These are phyloP conservation scores for Echeneis naucrates DNA, from an alignment of 2,797 vertebrate genomes.

Conservation along the genomic window DNA sequence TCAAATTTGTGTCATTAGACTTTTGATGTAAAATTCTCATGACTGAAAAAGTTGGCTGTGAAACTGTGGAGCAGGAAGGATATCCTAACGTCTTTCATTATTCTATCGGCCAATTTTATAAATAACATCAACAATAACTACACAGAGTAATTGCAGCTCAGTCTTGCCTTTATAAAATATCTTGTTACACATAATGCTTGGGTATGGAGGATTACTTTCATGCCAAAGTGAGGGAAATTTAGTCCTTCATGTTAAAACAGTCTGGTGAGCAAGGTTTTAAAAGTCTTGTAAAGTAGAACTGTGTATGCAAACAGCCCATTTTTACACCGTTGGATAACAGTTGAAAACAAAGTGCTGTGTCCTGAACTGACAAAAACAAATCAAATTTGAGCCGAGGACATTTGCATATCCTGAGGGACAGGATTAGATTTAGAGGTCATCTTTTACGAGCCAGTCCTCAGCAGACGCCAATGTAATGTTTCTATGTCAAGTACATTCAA, in stretches of 20 bases:
- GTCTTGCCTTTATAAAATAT: slow-evolving; percentile 7
- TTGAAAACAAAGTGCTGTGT: slow-evolving; percentile 72
- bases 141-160: slow-evolving; percentile 5
- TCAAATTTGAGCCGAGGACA: slow-evolving; percentile 82
- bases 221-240: slow-evolving; percentile 14
- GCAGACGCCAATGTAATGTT: slow-evolving; percentile 75
- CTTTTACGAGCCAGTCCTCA: slow-evolving; percentile 76
- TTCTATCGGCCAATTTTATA: neutral
- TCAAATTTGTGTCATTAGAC: slow-evolving; percentile 37
- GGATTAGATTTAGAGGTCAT: slow-evolving; percentile 87
- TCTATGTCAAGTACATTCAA: slow-evolving; percentile 78
- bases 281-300: slow-evolving; percentile 33
- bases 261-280: slow-evolving; percentile 27
- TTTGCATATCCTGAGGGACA: slow-evolving; percentile 83
- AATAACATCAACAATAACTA: slow-evolving; percentile 2
- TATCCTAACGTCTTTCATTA: neutral
- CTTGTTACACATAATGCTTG: slow-evolving; percentile 11
- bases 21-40: slow-evolving; percentile 15
- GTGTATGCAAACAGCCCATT: slow-evolving; percentile 13
- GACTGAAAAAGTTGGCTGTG: neutral
- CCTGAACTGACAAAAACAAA: slow-evolving; percentile 81
- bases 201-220: neutral
- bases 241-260: slow-evolving; percentile 29
- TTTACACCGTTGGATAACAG: slow-evolving; percentile 52
- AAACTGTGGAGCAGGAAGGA: slow-evolving; percentile 2